Conservation (phyloP, 53 echinoderm and acorn worm species). For the Hippasteria phrygiana region DNA sequence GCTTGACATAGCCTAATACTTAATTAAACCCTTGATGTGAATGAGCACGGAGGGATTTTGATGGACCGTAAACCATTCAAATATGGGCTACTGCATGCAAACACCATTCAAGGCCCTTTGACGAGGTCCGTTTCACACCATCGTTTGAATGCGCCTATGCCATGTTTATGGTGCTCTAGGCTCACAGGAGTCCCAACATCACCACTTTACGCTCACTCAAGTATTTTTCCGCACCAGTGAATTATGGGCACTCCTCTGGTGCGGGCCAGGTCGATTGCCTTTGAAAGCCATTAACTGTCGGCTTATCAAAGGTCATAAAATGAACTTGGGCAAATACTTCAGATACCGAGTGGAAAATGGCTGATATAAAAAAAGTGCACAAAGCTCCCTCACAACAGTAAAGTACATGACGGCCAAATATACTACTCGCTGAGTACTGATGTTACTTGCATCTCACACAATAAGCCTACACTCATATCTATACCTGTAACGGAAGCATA, state of each 20-base stretch:
- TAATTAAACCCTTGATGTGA: neutral
- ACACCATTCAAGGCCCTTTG: slow-evolving; percentile 20
- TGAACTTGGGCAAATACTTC: slow-evolving; percentile 41
- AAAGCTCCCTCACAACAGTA: neutral
- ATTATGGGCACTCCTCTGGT: neutral
- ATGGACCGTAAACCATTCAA: neutral
- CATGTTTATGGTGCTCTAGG: slow-evolving; percentile 25
- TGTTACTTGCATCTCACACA: too few relatives aligned
- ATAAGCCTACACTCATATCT: too few relatives aligned
- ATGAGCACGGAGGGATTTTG: neutral
- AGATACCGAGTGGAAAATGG: slow-evolving; percentile 1
- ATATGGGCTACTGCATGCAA: neutral
- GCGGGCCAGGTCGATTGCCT: neutral
- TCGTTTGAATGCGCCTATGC: neutral
- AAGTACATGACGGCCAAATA: neutral
- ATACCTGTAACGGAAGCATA: too few relatives aligned
- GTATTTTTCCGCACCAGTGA: neutral
- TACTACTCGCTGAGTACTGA: too few relatives aligned
- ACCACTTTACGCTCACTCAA: slow-evolving; percentile 6
- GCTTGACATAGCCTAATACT: neutral
- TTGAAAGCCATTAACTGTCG: neutral
- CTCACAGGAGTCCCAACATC: neutral
- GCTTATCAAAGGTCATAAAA: slow-evolving; percentile 53
- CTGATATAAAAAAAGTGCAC: neutral
- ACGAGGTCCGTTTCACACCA: slow-evolving; percentile 1